Evolutionary conservation across 2,888 invertebrate species (phyloP), one percentile per base, ranked within the genome.

Genomic region (Prosapia bicincta): DNA sequence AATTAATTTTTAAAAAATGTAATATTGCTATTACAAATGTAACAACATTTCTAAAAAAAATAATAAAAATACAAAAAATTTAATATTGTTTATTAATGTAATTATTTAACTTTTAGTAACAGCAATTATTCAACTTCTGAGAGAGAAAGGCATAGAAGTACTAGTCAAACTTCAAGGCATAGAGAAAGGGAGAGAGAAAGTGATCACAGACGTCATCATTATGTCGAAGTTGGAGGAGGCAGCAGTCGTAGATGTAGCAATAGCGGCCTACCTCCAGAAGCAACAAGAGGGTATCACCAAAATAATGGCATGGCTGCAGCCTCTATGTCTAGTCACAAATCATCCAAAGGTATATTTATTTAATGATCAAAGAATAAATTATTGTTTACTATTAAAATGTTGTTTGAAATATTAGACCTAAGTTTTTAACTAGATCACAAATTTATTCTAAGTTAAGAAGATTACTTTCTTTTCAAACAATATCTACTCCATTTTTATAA

Each of bases 271-370:
- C 71, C 74, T 5, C 24, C 43, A 25, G 76, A 76, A 66, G 23
- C 66, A 69, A 65, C 71, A 69, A 73, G 76, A 75, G 85, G 85
- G 71, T 86, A 85, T 76, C 86, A 86, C 74, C 86, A 85, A 77
- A 83, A 83, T 7, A 85, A 85, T 78, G 85, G 84, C 23, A 82
- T 84, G 68, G 54, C 54, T 54, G 54, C 54, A 20, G 54, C 54
- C 3, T 81, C 82, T 70, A 78, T 81, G n/a, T 69, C 69, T 26
- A 30, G 28, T 30, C 72, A 72, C 26, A 72, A 72, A 30, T 66
- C 54, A 54, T 54, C 30, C 66, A 72, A 72, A 72, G 72, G 72
- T 72, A 54, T 30, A 9, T n/a, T n/a, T n/a, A n/a, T 1, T 24
- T 24, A 67, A 10, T 3, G 20, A 65, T 24, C 3, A 5, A 15